Percentiles rank a stretch among this genome's conserved stretches.
Evolutionary conservation across 2,113 vertebrate species (phyloP).

Genomic region (Suricata suricatta): DNA sequence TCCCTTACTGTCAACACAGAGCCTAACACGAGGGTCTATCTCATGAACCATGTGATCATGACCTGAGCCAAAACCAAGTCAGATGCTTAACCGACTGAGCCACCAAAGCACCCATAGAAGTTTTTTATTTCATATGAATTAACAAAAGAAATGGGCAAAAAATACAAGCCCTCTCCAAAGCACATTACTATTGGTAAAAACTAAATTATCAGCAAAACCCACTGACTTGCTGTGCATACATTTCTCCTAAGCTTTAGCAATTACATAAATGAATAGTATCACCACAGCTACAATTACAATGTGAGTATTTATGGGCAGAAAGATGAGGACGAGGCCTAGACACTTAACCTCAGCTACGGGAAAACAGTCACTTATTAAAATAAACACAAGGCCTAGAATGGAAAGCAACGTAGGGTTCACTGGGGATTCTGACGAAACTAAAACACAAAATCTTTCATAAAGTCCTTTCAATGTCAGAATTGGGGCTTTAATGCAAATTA

Average conservation of each 20-base stretch:
- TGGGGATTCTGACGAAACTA: accelerated
- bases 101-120: too few species aligned
- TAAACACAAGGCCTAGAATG: neutral
- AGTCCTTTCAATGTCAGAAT: neutral
- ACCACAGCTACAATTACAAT: accelerated
- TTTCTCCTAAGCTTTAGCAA: neutral
- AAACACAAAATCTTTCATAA: neutral
- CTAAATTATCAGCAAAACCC: constrained; percentile 41
- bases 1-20: too few species aligned
- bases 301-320: neutral
- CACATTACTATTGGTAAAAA: constrained; percentile 59
- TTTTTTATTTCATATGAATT: neutral
- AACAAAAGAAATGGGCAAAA: neutral
- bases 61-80: too few species aligned
- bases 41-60: too few species aligned
- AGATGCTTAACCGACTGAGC: too few species aligned
- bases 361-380: neutral
- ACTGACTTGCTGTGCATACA: neutral
- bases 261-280: neutral
- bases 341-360: accelerated
- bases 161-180: neutral
- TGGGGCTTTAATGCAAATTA: neutral
- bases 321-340: accelerated
- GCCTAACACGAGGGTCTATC: too few species aligned
- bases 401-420: neutral